A percentile compares a stretch with the other conserved stretches of the same genome.
Conservation (phyloP, 2,113 vertebrate species). For the Diphyllodes magnificus region DNA sequence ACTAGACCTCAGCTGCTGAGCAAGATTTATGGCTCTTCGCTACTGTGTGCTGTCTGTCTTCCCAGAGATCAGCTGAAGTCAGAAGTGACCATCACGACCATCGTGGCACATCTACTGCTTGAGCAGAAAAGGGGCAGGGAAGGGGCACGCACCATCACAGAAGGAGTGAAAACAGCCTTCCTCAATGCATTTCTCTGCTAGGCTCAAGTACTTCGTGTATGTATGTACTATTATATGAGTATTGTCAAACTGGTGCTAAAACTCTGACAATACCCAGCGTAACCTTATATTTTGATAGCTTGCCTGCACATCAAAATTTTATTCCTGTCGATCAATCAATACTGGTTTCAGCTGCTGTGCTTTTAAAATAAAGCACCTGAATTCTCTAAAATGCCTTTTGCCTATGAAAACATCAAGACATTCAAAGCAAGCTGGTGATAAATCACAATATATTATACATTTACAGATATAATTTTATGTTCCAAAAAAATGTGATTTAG, state of each 20-base stretch:
- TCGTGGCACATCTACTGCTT: not conserved
- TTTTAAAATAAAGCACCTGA: not conserved
- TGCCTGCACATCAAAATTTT: not conserved
- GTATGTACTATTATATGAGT: not conserved
- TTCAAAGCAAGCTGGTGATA: not conserved
- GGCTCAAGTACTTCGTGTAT: not conserved
- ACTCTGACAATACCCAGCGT: not conserved
- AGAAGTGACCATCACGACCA: not conserved
- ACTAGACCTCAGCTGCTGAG: not conserved
- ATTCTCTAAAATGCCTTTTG: not conserved
- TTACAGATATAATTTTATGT: not conserved
- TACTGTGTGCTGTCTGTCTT: not conserved
- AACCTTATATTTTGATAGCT: not conserved
- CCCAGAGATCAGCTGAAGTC: not conserved
- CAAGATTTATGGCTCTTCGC: not conserved
- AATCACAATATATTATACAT: not conserved
- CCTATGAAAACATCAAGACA: not conserved
- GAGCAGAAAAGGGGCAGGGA: not conserved
- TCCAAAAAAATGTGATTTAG: not conserved
- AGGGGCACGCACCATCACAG: not conserved
- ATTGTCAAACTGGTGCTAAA: not conserved
- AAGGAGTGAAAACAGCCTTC: not conserved
- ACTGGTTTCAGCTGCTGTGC: not conserved
- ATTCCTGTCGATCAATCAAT: not conserved
- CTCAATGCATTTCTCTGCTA: not conserved